Conservation (phyloP, 2,113 vertebrate species). For the Acinonyx jubatus region DNA sequence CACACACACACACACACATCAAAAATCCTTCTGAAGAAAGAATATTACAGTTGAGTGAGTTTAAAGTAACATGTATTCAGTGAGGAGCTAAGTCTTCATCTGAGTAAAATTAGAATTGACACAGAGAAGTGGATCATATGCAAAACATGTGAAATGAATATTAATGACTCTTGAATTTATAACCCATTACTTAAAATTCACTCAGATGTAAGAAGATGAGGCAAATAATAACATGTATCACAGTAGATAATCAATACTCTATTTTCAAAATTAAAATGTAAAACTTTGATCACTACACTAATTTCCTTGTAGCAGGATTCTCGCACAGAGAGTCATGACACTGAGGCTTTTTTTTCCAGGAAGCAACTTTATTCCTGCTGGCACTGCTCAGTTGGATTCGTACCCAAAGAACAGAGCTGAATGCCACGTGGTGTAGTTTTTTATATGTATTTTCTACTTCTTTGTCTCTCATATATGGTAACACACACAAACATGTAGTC, state of each 20-base stretch:
- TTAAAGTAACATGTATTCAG: not conserved
- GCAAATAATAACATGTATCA: not conserved
- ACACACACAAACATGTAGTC: too few species aligned
- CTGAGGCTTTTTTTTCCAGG: too few species aligned
- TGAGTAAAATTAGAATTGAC: not conserved
- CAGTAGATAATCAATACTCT: not conserved
- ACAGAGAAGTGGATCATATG: not conserved
- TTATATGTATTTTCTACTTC: too few species aligned
- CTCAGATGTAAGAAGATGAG: not conserved
- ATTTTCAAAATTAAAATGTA: not conserved
- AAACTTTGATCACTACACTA: not conserved
- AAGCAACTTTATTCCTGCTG: too few species aligned
- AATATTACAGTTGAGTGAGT: not conserved
- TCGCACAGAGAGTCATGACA: too few species aligned
- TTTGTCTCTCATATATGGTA: too few species aligned
- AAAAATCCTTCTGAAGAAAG: not conserved
- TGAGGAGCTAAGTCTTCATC: not conserved
- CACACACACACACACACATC: not conserved
- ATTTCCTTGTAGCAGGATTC: not conserved
- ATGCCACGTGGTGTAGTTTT: too few species aligned
- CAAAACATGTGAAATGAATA: not conserved
- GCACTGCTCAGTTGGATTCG: too few species aligned
- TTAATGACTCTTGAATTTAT: not conserved
- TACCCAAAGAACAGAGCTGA: too few species aligned
- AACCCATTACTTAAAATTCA: not conserved